Evolutionary conservation across 2,888 invertebrate species (phyloP).

Genomic region (Rotaria sp.): DNA sequence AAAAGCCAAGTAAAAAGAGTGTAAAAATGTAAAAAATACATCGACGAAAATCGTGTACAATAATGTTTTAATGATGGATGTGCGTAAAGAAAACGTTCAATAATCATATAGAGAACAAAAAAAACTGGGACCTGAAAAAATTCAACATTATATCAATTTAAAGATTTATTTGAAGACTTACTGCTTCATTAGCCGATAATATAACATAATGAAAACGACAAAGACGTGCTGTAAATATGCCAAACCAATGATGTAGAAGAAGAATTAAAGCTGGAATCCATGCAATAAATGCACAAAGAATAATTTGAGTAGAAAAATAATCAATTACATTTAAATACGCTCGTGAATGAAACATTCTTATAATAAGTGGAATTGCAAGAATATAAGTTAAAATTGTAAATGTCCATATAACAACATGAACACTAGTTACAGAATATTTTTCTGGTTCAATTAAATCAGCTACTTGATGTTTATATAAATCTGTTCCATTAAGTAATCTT

Average conservation of each 20-base stretch:
- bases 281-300: constrained; percentile 15
- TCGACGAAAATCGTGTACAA: not conserved
- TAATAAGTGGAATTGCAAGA: not conserved
- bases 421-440: not conserved
- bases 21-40: not conserved
- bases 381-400: constrained; percentile 15
- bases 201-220: constrained; percentile 25
- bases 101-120: constrained; percentile 1
- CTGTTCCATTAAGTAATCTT: not conserved
- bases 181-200: constrained; percentile 21
- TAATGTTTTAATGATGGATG: not conserved
- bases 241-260: constrained; percentile 22
- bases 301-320: not conserved
- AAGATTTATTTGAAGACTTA: not conserved
- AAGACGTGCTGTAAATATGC: not conserved
- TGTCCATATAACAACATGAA: constrained; percentile 20
- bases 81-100: constrained; percentile 15
- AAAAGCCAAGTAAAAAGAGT: not conserved
- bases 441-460: constrained; percentile 14
- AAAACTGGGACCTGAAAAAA: not conserved
- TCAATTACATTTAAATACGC: constrained; percentile 1
- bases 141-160: not conserved
- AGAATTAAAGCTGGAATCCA: constrained; percentile 30
- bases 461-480: constrained; percentile 19
- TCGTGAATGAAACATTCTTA: not conserved